Evolutionary conservation across 2,888 invertebrate species (phyloP), one percentile per base, ranked within the genome.

Genomic region (Tortrix viridana): DNA sequence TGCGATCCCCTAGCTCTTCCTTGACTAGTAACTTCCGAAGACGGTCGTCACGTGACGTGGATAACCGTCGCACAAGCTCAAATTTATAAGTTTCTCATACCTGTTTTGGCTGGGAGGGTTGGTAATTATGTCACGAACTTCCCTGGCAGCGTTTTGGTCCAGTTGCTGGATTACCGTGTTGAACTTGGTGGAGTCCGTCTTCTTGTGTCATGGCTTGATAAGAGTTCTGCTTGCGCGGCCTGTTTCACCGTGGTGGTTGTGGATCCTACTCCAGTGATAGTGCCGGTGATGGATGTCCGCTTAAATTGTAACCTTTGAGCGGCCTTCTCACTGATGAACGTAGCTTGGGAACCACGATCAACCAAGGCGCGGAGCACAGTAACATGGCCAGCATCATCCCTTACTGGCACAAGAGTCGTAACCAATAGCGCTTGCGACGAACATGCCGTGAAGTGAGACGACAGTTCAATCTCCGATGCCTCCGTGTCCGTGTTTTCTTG

Each of bases 251-350:
- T 4, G 5, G 57, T 49, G 12, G 32, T 58, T n/a, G 57, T 49
- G 14, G 49, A n/a, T 4, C 57, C 57, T 4, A 58, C 19, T 19
- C 57, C 57, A 22, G 38, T 49, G 16, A 58, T 49, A n/a, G 18
- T 58, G n/a, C 57, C 57, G 7, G 26, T 41, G 38, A 48, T 41
- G 5, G 48, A 5, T 14, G 19, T 49, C 14, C 57, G 38, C 23
- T 22, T 49, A 5, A 58, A 3, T 58, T 48, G 38, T 41, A 58
- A 12, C 5, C 7, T 16, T n/a, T 58, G 49, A 22, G 49, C 48
- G 9, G 38, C 57, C 41, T 41, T 48, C 19, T 58, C 58, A 37
- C 47, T 56, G 14, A 56, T 47, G 19, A 56, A 56, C 20, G 56
- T 37, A 2, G 56, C 56, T 56, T 56, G 47, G n/a, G 56, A 44